Conservation (phyloP, 2,888 invertebrate genomes). For the Lycocerus yunnanus region DNA sequence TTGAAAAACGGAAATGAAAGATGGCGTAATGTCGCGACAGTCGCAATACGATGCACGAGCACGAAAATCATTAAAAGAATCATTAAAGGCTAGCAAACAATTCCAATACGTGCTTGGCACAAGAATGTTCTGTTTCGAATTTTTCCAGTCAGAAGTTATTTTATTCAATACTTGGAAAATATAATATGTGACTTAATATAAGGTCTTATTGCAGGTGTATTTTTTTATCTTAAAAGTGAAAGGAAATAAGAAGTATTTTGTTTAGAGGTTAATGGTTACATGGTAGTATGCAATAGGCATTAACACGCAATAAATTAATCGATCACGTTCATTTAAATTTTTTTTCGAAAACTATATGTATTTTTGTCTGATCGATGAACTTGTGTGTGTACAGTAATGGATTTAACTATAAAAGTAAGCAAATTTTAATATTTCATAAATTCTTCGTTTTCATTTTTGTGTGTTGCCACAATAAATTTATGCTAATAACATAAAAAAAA, state of each 20-base stretch:
- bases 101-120: constrained; percentile 22
- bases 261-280: constrained; percentile 11
- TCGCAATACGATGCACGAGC: constrained; percentile 15
- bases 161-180: neutral
- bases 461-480: neutral
- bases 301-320: constrained; percentile 22
- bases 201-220: neutral
- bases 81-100: constrained; percentile 27
- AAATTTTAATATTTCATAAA: neutral
- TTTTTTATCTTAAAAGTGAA: constrained; percentile 20
- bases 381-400: neutral
- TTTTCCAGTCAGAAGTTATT: constrained; percentile 16
- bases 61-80: constrained; percentile 31
- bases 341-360: constrained; percentile 4
- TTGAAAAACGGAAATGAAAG: constrained; percentile 1
- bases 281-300: neutral
- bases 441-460: neutral
- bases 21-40: constrained; percentile 10
- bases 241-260: constrained; percentile 21
- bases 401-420: neutral
- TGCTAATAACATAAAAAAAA: neutral
- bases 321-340: constrained; percentile 12
- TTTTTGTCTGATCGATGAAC: constrained; percentile 11
- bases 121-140: constrained; percentile 22
- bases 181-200: neutral